These are phyloP conservation scores for Drepana arcuata DNA, from an alignment of 1,140 invertebrate species.

Conservation along the genomic window DNA sequence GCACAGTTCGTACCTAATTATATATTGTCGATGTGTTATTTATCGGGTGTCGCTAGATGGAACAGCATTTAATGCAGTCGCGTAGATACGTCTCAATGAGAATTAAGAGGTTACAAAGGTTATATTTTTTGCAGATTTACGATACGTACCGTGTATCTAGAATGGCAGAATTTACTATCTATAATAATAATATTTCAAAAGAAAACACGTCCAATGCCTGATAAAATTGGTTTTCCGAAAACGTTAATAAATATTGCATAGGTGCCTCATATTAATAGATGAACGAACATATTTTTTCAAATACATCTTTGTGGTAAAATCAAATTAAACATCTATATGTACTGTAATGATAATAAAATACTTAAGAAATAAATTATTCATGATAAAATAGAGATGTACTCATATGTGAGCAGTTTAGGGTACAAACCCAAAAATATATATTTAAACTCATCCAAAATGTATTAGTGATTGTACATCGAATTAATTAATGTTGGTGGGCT, in stretches of 20 bases:
- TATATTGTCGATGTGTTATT: slow-evolving; percentile 31
- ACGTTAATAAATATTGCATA: slow-evolving; percentile 43
- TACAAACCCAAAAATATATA: too few species aligned
- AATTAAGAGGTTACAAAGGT: slow-evolving; percentile 46
- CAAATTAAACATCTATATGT: too few species aligned
- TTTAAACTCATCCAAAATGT: too few species aligned
- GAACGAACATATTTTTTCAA: slow-evolving; percentile 56
- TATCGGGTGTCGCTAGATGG: slow-evolving; percentile 43
- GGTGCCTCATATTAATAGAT: slow-evolving; percentile 54
- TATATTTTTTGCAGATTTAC: slow-evolving; percentile 68
- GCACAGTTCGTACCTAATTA: slow-evolving; percentile 14
- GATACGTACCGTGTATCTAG: too few species aligned
- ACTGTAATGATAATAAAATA: slow-evolving; percentile 4
- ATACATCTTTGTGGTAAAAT: slow-evolving; percentile 40
- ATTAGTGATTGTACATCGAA: too few species aligned
- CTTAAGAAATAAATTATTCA: slow-evolving; percentile 6
- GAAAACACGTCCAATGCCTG: slow-evolving; percentile 55
- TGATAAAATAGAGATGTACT: slow-evolving; percentile 17
- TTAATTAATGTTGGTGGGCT: too few species aligned
- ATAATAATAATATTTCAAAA: slow-evolving; percentile 25
- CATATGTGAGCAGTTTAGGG: too few species aligned
- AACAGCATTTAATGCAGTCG: slow-evolving; percentile 47
- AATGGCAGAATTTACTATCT: too few species aligned
- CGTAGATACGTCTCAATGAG: slow-evolving; percentile 36
- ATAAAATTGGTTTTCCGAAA: slow-evolving; percentile 37